phyloP scores from a whole-genome alignment of 2,888 invertebrate species.

The Drosophila infuscata region DNA sequence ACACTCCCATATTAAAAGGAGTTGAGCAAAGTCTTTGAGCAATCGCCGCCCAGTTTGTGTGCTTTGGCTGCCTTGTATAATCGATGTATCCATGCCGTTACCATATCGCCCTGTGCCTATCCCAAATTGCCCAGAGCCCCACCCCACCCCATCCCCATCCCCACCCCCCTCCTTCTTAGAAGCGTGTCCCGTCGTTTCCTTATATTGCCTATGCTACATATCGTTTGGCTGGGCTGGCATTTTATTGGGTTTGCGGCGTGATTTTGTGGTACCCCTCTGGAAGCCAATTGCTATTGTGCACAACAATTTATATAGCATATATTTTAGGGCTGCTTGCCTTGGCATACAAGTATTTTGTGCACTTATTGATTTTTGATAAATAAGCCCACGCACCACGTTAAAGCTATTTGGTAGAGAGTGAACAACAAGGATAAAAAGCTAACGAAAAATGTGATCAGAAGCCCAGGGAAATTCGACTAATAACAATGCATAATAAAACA shows the following conservation, averaged over 20 bases:
- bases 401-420: slow-evolving; percentile 27
- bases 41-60: slow-evolving; percentile 46
- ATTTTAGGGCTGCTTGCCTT: slow-evolving; percentile 22
- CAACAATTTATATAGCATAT: slow-evolving; percentile 55
- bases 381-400: slow-evolving; percentile 42
- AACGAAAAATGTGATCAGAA: slow-evolving; percentile 22
- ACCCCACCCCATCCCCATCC: background rate
- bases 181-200: slow-evolving; percentile 10
- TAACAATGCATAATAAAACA: slow-evolving; percentile 34
- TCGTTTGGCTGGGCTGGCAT: slow-evolving; percentile 51
- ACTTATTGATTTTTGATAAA: slow-evolving; percentile 68
- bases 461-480: slow-evolving; percentile 44
- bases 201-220: slow-evolving; percentile 51
- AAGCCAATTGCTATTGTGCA: slow-evolving; percentile 31
- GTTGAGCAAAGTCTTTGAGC: slow-evolving; percentile 31
- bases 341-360: slow-evolving; percentile 33
- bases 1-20: slow-evolving; percentile 13
- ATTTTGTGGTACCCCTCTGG: slow-evolving; percentile 63
- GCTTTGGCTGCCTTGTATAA: slow-evolving; percentile 72
- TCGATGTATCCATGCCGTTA: slow-evolving; percentile 82
- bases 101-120: slow-evolving; percentile 66
- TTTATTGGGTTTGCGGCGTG: slow-evolving; percentile 76
- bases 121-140: slow-evolving; percentile 27
- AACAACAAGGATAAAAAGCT: slow-evolving; percentile 32
- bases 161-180: background rate